These are phyloP conservation scores for Pristionchus exspectatus DNA, from an alignment of 2,888 invertebrate species.

Conservation along the genomic window DNA sequence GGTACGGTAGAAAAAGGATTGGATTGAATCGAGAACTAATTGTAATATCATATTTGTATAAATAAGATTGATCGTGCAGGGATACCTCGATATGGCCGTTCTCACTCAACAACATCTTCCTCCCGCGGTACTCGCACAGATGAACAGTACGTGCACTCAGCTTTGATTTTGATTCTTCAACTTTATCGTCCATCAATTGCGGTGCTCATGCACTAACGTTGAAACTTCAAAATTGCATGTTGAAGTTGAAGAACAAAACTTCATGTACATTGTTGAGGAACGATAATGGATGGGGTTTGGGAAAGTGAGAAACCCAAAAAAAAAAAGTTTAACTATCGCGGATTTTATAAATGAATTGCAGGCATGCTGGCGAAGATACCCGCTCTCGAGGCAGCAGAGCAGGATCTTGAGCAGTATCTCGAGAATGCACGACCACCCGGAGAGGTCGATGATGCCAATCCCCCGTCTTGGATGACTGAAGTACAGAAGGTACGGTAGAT, in stretches of 20 bases:
- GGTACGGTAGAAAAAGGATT: conserved; percentile 51
- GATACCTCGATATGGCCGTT: conserved; percentile 63
- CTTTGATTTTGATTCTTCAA: background rate
- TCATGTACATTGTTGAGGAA: background rate
- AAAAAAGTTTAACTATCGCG: too few relatives aligned
- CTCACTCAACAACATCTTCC: conserved; percentile 59
- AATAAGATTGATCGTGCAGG: background rate
- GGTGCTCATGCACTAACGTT: background rate
- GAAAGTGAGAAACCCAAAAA: too few relatives aligned
- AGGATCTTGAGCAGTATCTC: conserved; percentile 14
- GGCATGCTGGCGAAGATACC: conserved; percentile 52
- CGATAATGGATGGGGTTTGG: too few relatives aligned
- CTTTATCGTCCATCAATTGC: background rate
- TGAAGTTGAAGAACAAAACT: background rate
- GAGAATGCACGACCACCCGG: conserved; percentile 33
- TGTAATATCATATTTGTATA: background rate
- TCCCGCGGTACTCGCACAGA: conserved; percentile 43
- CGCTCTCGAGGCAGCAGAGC: conserved; percentile 48
- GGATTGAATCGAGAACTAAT: background rate
- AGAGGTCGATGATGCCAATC: conserved; percentile 56
- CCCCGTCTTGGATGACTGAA: conserved; percentile 67
- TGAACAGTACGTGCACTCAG: conserved; percentile 33
- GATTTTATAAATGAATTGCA: conserved; percentile 8
- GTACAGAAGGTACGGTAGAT: conserved; percentile 64
- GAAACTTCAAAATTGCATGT: background rate